Conservation (phyloP, 2,888 invertebrate genomes). For the Drosophila kanekoi region DNA sequence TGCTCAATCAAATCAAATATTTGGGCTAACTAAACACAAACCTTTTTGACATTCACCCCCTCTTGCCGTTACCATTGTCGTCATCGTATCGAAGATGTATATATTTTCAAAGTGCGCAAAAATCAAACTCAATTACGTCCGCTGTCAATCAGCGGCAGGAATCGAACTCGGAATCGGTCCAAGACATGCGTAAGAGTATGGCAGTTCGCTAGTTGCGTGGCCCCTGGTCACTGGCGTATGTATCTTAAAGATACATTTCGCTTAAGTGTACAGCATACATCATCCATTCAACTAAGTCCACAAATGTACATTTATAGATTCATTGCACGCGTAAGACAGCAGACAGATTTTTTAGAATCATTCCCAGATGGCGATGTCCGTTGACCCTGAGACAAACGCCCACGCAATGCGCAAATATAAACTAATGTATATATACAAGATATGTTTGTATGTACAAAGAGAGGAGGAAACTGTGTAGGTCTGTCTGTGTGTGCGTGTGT, state of each 20-base stretch:
- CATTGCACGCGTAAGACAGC: conserved; percentile 49
- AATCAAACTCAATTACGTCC: conserved; percentile 80
- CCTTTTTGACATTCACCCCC: conserved; percentile 65
- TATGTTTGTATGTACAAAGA: neutral
- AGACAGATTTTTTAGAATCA: conserved; percentile 32
- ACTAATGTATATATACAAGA: conserved; percentile 58
- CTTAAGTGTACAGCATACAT: conserved; percentile 74
- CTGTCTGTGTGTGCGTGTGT: conserved; percentile 2
- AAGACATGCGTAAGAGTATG: conserved; percentile 77
- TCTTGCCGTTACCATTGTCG: neutral
- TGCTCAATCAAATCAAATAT: conserved; percentile 81
- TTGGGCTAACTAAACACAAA: conserved; percentile 79
- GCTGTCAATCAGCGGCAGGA: conserved; percentile 76
- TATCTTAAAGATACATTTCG: conserved; percentile 74
- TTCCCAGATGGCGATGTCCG: conserved; percentile 70
- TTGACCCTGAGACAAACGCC: conserved; percentile 79
- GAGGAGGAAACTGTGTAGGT: conserved; percentile 5
- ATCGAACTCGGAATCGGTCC: conserved; percentile 56
- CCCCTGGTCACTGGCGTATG: conserved; percentile 18
- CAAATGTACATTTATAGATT: conserved; percentile 49
- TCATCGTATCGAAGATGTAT: conserved; percentile 59
- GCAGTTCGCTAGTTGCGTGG: conserved; percentile 54
- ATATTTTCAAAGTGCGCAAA: conserved; percentile 72
- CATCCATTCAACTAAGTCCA: conserved; percentile 64
- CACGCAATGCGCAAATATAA: conserved; percentile 75